phyloP scores from a whole-genome alignment of 2,888 invertebrate species.

The Ptychoptera contaminata region DNA sequence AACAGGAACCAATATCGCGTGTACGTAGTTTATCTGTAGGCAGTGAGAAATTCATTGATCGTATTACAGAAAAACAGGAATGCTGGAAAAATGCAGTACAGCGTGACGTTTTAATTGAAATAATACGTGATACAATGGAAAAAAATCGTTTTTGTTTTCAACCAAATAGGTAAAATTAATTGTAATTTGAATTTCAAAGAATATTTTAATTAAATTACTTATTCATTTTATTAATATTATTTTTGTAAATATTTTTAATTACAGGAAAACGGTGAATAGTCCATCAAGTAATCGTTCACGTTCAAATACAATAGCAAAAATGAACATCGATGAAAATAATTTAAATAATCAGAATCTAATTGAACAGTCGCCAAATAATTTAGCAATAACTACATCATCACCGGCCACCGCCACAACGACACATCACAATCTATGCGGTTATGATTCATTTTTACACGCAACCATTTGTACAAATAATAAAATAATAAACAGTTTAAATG shows the following conservation, averaged over 20 bases:
- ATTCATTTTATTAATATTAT: neutral
- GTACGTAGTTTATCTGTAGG: conserved; percentile 30
- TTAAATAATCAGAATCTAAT: too few relatives aligned
- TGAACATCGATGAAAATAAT: conserved; percentile 15
- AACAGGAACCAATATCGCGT: conserved; percentile 20
- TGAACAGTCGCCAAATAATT: conserved; percentile 3
- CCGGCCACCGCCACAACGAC: conserved; percentile 31
- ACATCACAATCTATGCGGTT: conserved; percentile 33
- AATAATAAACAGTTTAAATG: conserved; percentile 9
- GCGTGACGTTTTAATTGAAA: conserved; percentile 67
- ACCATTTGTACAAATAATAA: conserved; percentile 38
- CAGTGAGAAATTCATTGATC: conserved; percentile 23
- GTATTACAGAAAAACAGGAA: conserved; percentile 20
- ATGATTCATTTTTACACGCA: conserved; percentile 46
- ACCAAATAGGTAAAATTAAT: conserved; percentile 47
- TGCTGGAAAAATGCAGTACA: conserved; percentile 56
- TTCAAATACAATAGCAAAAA: conserved; percentile 31
- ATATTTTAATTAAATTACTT: neutral
- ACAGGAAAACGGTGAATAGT: conserved; percentile 34
- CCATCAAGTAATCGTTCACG: conserved; percentile 28
- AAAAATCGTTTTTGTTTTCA: conserved; percentile 77
- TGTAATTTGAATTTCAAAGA: neutral
- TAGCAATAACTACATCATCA: conserved; percentile 20
- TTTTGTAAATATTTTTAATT: conserved; percentile 1
- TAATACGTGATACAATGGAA: conserved; percentile 83